Base-by-base conservation (phyloP, 2,888 invertebrate genomes). In the Morpho achilles region DNA sequence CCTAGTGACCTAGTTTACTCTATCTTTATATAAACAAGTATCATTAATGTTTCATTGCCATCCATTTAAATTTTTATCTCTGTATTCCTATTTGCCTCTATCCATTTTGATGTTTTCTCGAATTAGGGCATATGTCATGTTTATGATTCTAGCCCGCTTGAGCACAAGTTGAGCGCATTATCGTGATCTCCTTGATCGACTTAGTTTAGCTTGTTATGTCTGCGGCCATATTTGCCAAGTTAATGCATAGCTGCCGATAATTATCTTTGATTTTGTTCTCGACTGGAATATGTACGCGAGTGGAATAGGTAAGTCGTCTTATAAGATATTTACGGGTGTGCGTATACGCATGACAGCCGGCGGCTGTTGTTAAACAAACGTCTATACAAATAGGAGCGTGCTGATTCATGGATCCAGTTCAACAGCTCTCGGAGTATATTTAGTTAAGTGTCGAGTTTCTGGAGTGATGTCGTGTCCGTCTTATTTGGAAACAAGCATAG, bases 381-480 rank as follows among this genome's bases (percentile, higher is more conserved):
- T 55, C 52, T 56, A 59, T 57, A 62, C 60, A 58, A 62, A 59
- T 59, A 59, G 53, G 50, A 41, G 41, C 47, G 22, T 46, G 54
- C 52, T 64, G 64, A 64, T 58, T 64, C 64, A 64, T 50, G 53
- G 45, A 55, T 57, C 52, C 58, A 58, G 62, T 53, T 53, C 44
- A 53, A 56, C 40, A 48, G 51, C 41, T 56, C 55, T 56, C 56
- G 7, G n/a, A 48, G 62, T 62, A 58, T 62, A 60, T 64, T 62
- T 60, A 58, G 62, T 60, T 60, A 50, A 53, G 60, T 60, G 54
- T 64, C 62, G 56, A 48, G 56, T 64, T 64, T 50, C 64, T 47
- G 47, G 42, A 45, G 60, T 58, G 58, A 51, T 54, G 59, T 54
- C 56, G 57, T 41, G 44, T 22, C 56, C 53, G 50, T 54, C 50